Evolutionary conservation across 2,113 vertebrate species (phyloP), one percentile per base, ranked within the genome.

Genomic region (Macroglossus sobrinus): DNA sequence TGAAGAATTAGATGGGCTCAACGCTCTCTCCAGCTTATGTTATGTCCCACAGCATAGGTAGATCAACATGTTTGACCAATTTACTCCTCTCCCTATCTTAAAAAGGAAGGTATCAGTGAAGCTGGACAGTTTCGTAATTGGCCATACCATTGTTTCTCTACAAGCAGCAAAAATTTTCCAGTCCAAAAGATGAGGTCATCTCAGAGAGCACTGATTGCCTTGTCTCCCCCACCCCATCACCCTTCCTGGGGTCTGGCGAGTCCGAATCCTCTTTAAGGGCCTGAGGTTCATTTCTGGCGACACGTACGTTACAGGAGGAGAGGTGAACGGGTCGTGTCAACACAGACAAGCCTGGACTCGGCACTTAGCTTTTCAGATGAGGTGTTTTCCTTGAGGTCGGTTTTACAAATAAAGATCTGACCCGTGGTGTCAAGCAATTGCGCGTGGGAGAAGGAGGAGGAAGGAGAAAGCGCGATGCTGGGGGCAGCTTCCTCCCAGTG

Each of bases 151-250:
- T 35, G 35, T 69, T 91, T 94, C 81, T 80, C 30, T 26, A 45
- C n/a, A 80, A 76, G 38, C 66, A 72, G 76, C 64, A 53, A 24
- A 82, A 16, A 45, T 43, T 79, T 82, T 82, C 92, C 57, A 91
- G 97, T 78, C 9, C 89, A 68, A n/a, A 66, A 15, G 53, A 82
- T 84, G 91, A 93, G 86, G 63, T 68, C 35, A 81, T 86, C 53
- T 61, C 21, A 66, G 74, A 74, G 40, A 78, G 9, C 18, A 10
- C 13, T 3, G 40, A 43, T 16, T 80, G 9, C 82, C 14, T 43
- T 61, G 35, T 38, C 61, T 80, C 13, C 64, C 1, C 4, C 16
- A 11, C 35, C 15, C 57, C 4, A 0, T 69, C 72, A 19, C 64
- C 76, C 50, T 33, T 50, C 33, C 57, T 18, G 61, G 47, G 69